A percentile compares a stretch with the other conserved stretches of the same genome.
Evolutionary conservation across 2,888 invertebrate genomes (phyloP).

Genomic region (Tenthredo livida): DNA sequence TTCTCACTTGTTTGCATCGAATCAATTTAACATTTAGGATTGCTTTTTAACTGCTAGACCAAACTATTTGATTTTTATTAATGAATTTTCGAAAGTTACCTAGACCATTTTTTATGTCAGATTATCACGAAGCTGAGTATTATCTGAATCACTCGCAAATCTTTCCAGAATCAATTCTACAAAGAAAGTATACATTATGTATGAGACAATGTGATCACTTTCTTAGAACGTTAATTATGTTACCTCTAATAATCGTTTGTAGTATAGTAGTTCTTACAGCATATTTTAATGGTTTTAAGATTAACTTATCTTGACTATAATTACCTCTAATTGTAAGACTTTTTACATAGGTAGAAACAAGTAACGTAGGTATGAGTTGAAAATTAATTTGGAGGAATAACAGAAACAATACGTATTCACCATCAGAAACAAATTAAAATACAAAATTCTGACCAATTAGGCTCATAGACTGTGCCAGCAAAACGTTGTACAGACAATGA

Average conservation of each 20-base stretch:
- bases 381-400: conserved; percentile 16
- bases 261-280: not conserved
- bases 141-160: not conserved
- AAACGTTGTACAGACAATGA: conserved; percentile 27
- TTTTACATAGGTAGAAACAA: not conserved
- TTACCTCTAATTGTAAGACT: conserved; percentile 3
- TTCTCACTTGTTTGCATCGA: not conserved
- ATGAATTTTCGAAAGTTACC: not conserved
- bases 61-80: not conserved
- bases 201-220: not conserved
- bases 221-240: not conserved
- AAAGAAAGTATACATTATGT: not conserved
- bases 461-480: conserved; percentile 13
- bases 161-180: not conserved
- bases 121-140: not conserved
- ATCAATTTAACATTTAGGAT: not conserved
- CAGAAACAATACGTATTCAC: conserved; percentile 4
- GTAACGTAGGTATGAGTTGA: conserved; percentile 20
- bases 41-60: not conserved
- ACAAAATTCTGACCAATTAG: not conserved
- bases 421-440: conserved; percentile 16
- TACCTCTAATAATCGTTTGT: not conserved
- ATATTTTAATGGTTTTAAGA: not conserved
- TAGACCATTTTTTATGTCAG: not conserved
- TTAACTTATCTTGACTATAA: not conserved